Evolutionary conservation across 1,140 invertebrate species (phyloP).

Genomic region (Apis laboriosa): DNA sequence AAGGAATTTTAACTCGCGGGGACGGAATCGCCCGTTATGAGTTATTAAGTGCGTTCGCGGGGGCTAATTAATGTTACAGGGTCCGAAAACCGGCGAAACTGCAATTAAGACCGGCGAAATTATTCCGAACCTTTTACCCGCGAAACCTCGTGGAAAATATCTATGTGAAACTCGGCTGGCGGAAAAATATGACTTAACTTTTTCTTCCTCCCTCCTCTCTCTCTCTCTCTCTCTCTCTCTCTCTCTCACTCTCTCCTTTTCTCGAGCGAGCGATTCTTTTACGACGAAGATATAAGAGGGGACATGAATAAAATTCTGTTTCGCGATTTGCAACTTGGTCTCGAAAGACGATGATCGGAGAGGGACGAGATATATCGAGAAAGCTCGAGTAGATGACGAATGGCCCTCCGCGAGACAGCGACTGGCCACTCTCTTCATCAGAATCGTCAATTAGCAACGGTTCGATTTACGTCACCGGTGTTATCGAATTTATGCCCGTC

Average conservation of each 20-base stretch:
- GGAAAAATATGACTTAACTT: constrained; percentile 7
- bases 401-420: constrained; percentile 5
- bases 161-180: background rate
- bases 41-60: constrained; percentile 40
- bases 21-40: constrained; percentile 33
- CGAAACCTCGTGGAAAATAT: constrained; percentile 21
- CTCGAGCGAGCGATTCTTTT: background rate
- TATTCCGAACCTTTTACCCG: constrained; percentile 41
- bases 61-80: constrained; percentile 49
- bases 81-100: constrained; percentile 20
- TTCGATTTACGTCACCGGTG: constrained; percentile 53
- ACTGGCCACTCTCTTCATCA: constrained; percentile 39
- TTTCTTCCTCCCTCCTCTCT: background rate
- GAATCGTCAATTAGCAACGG: constrained; percentile 53
- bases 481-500: constrained; percentile 46
- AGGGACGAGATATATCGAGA: too few species aligned
- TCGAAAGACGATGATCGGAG: too few species aligned
- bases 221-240: background rate
- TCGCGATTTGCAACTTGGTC: too few species aligned
- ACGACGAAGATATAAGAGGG: background rate
- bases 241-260: background rate
- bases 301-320: too few species aligned
- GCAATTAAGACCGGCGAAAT: constrained; percentile 44
- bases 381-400: background rate
- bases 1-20: constrained; percentile 44